Conservation (phyloP, 2,113 vertebrate genomes). For the Oryzias javanicus region DNA sequence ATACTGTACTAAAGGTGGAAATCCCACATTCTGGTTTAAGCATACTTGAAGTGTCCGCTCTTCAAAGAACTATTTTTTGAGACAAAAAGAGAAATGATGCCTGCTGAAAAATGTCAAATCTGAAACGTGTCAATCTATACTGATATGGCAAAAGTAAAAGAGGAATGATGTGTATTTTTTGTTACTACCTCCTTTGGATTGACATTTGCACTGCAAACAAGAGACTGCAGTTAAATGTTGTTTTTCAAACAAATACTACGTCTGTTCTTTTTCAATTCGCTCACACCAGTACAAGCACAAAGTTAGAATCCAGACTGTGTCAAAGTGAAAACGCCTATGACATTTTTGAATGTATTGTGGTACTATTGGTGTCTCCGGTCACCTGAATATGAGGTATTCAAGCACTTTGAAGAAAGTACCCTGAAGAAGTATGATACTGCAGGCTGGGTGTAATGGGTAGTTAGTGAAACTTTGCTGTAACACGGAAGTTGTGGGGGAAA, state of each 20-base stretch:
- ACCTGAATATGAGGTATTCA: constrained; percentile 54
- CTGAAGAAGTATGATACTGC: constrained; percentile 52
- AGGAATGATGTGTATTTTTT: constrained; percentile 46
- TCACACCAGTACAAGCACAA: constrained; percentile 50
- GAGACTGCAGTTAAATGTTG: constrained; percentile 50
- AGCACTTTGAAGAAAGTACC: constrained; percentile 67
- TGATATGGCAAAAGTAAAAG: constrained; percentile 26
- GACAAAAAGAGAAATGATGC: constrained; percentile 61
- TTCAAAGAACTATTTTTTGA: constrained; percentile 60
- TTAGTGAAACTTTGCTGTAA: constrained; percentile 26
- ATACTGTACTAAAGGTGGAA: constrained; percentile 14
- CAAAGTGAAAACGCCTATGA: constrained; percentile 41
- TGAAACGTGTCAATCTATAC: constrained; percentile 35
- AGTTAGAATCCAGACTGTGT: constrained; percentile 26
- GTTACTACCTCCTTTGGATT: constrained; percentile 62
- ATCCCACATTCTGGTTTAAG: constrained; percentile 52
- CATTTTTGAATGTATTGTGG: constrained; percentile 70
- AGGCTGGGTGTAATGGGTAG: constrained; percentile 38
- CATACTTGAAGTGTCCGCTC: constrained; percentile 69
- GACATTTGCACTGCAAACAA: constrained; percentile 34
- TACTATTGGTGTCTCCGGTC: constrained; percentile 52
- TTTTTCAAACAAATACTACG: constrained; percentile 18
- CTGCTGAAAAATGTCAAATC: constrained; percentile 67
- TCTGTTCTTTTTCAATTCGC: constrained; percentile 28
- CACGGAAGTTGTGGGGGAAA: too few species aligned